These are phyloP conservation scores for Adelosebastes latens DNA, from an alignment of 2,797 vertebrate species.

Conservation along the genomic window DNA sequence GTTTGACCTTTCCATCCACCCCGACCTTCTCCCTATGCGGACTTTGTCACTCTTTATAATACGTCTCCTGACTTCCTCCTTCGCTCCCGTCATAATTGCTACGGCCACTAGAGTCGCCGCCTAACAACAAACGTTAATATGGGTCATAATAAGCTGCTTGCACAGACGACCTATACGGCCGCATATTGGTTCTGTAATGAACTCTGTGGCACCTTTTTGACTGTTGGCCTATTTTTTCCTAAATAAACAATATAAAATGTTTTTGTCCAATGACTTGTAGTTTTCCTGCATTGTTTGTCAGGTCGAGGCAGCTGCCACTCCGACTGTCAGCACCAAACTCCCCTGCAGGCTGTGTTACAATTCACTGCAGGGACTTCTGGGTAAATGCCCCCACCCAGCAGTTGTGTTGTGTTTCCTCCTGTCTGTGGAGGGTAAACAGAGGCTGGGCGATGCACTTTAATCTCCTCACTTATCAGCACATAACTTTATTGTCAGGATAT, in stretches of 20 bases:
- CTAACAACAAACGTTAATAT: not conserved
- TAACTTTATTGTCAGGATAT: conserved; percentile 61
- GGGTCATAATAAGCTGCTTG: not conserved
- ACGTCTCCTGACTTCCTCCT: not conserved
- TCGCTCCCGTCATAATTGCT: not conserved
- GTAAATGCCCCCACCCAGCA: not conserved
- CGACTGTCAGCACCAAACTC: not conserved
- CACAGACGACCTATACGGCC: no score
- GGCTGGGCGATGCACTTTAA: conserved; percentile 14
- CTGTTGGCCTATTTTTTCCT: not conserved
- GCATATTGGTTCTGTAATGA: not conserved
- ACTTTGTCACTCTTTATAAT: rapidly evolving
- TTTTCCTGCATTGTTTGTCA: not conserved
- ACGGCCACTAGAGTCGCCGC: no score
- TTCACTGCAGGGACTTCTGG: not conserved
- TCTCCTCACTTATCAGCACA: conserved; percentile 42
- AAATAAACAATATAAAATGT: not conserved
- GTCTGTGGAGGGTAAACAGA: conserved; percentile 44
- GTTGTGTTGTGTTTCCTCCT: not conserved
- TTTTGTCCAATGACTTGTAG: not conserved
- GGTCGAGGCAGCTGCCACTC: not conserved
- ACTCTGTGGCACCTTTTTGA: not conserved
- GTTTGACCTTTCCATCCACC: not conserved
- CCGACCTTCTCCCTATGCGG: not conserved
- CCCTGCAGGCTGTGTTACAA: not conserved